phyloP scores from a whole-genome alignment of 2,797 vertebrate genomes.

The Danio aesculapii region DNA sequence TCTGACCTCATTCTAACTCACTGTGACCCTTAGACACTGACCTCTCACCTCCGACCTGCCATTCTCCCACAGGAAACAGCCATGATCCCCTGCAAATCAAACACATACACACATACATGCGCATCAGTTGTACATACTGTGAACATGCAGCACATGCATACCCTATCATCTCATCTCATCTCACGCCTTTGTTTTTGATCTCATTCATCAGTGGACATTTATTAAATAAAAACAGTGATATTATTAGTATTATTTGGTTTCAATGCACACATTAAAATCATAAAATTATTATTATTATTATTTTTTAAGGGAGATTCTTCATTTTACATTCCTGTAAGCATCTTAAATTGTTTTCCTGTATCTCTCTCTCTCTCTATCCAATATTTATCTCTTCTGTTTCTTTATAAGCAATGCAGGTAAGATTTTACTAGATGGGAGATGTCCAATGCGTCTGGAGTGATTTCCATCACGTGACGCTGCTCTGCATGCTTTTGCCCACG shows the following conservation, averaged over 20 bases:
- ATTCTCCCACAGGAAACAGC: slow-evolving; percentile 84
- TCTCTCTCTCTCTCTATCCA: slow-evolving; percentile 20
- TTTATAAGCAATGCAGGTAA: slow-evolving; percentile 52
- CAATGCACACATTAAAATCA: too few relatives aligned
- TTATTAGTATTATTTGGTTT: slow-evolving; percentile 28
- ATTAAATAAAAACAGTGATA: slow-evolving; percentile 19
- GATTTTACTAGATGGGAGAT: slow-evolving; percentile 48
- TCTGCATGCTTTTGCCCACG: slow-evolving; percentile 61
- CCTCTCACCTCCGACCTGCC: slow-evolving; percentile 79
- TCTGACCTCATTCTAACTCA: slow-evolving; percentile 85
- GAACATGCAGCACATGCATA: slow-evolving; percentile 55
- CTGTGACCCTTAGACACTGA: slow-evolving; percentile 78
- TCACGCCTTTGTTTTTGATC: slow-evolving; percentile 52
- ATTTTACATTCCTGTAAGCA: slow-evolving; percentile 68
- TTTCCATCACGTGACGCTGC: slow-evolving; percentile 57
- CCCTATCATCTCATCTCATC: slow-evolving; percentile 41
- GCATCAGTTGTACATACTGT: slow-evolving; percentile 63
- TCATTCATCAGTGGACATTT: slow-evolving; percentile 46
- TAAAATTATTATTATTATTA: slow-evolving; percentile 6
- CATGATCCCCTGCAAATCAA: slow-evolving; percentile 71
- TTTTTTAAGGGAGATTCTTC: slow-evolving; percentile 30
- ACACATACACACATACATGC: slow-evolving; percentile 53
- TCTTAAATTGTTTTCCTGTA: slow-evolving; percentile 34
- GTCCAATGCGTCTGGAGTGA: slow-evolving; percentile 67
- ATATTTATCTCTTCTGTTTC: slow-evolving; percentile 15